Conservation (phyloP, 2,113 vertebrate genomes). For the Columba janthina region DNA sequence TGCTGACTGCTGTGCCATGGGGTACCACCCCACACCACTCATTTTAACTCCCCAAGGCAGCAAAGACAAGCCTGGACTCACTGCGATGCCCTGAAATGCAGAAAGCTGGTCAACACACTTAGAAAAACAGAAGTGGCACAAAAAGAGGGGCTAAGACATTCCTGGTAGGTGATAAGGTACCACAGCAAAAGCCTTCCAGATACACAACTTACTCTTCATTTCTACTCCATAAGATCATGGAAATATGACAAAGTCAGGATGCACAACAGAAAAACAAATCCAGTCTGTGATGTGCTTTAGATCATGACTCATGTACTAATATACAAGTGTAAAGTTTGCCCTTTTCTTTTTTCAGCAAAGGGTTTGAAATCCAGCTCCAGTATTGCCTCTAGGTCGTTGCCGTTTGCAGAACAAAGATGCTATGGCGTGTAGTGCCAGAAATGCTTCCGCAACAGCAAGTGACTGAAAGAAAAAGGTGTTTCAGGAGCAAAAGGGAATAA, state of each 20-base stretch:
- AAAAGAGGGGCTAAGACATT: background rate
- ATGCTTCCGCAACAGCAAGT: background rate
- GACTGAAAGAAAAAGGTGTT: slow-evolving; percentile 18
- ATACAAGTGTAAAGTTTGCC: background rate
- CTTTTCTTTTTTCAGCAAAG: background rate
- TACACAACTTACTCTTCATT: background rate
- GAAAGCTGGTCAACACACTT: background rate
- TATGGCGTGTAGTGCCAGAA: background rate
- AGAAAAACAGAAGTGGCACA: background rate
- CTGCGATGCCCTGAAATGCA: background rate
- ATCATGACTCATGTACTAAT: background rate
- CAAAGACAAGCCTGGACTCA: background rate
- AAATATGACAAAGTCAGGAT: background rate
- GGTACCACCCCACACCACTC: background rate
- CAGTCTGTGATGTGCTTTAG: background rate
- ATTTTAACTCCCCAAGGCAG: background rate
- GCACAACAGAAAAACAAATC: rapidly evolving
- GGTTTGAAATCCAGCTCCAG: background rate
- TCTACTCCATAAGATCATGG: background rate
- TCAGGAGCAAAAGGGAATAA: background rate
- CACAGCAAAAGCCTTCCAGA: background rate
- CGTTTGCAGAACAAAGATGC: background rate
- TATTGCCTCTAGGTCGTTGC: rapidly evolving
- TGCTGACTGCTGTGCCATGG: background rate
- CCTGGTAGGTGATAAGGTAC: background rate